phyloP scores from a whole-genome alignment of 2,888 invertebrate genomes.

The Brachycybe producta region DNA sequence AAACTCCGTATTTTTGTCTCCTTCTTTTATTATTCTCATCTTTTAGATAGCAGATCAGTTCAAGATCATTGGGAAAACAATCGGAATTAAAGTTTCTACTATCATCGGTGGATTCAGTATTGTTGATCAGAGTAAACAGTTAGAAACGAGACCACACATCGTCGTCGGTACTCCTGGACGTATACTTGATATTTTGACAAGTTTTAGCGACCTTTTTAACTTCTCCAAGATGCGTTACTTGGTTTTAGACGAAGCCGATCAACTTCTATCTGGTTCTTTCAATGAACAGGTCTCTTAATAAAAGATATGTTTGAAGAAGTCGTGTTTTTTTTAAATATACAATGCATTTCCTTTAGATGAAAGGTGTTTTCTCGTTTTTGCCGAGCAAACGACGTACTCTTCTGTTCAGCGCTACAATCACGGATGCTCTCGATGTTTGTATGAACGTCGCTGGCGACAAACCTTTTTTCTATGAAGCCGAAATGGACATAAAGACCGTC shows the following conservation, averaged over 20 bases:
- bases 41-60: slow-evolving; percentile 88
- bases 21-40: slow-evolving; percentile 25
- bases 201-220: slow-evolving; percentile 50
- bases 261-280: slow-evolving; percentile 65
- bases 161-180: slow-evolving; percentile 90
- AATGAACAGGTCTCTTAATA: slow-evolving; percentile 46
- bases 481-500: slow-evolving; percentile 64
- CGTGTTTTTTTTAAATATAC: not conserved
- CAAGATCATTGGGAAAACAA: slow-evolving; percentile 72
- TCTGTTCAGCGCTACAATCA: slow-evolving; percentile 91
- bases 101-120: slow-evolving; percentile 94
- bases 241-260: slow-evolving; percentile 94
- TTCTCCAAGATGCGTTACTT: slow-evolving; percentile 67
- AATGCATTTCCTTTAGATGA: slow-evolving; percentile 38
- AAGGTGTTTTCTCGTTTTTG: slow-evolving; percentile 59
- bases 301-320: not conserved
- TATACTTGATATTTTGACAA: slow-evolving; percentile 23
- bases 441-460: slow-evolving; percentile 49
- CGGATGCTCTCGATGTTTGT: slow-evolving; percentile 59
- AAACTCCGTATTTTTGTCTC: not conserved
- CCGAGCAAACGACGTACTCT: slow-evolving; percentile 72
- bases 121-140: slow-evolving; percentile 69
- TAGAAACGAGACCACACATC: slow-evolving; percentile 76
- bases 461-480: slow-evolving; percentile 48
- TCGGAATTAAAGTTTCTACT: slow-evolving; percentile 67